Percentiles rank a stretch among this genome's conserved stretches.
phyloP scores from a whole-genome alignment of 2,797 vertebrate species.

The Anguilla obscura region DNA sequence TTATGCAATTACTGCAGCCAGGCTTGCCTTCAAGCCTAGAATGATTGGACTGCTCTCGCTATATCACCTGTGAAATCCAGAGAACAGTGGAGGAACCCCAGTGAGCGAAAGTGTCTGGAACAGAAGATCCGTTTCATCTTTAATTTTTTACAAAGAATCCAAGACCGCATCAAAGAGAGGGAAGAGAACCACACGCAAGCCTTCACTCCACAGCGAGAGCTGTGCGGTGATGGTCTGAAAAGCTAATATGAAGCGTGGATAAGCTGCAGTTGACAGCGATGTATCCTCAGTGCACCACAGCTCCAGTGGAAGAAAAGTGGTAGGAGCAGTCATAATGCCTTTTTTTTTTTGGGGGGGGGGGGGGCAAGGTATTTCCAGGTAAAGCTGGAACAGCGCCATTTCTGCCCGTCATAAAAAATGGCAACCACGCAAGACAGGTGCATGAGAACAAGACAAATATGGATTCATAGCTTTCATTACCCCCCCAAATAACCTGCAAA shows the following conservation, averaged over 20 bases:
- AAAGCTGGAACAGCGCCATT: not conserved
- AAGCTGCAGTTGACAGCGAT: not conserved
- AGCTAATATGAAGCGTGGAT: not conserved
- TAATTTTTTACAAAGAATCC: not conserved
- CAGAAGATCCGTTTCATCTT: constrained; percentile 10
- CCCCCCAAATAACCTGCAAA: not conserved
- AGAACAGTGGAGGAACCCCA: not conserved
- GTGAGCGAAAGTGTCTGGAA: not conserved
- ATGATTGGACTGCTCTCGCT: not conserved
- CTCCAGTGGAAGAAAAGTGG: not conserved
- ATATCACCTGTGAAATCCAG: not conserved
- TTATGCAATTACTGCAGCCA: not conserved
- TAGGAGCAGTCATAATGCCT: not conserved
- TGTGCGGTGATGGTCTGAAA: not conserved
- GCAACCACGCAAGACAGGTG: not conserved
- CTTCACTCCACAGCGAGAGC: not conserved
- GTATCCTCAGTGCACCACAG: not conserved
- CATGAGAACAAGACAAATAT: not conserved
- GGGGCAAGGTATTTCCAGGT: not conserved
- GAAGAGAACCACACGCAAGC: not conserved
- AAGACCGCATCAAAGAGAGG: not conserved
- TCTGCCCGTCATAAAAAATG: not conserved
- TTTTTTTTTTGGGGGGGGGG: too few relatives aligned
- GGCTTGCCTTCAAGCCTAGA: not conserved
- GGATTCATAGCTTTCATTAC: constrained; percentile 26